These are phyloP conservation scores for Cephus pygmeus DNA, from an alignment of 2,888 invertebrate species.

Conservation along the genomic window DNA sequence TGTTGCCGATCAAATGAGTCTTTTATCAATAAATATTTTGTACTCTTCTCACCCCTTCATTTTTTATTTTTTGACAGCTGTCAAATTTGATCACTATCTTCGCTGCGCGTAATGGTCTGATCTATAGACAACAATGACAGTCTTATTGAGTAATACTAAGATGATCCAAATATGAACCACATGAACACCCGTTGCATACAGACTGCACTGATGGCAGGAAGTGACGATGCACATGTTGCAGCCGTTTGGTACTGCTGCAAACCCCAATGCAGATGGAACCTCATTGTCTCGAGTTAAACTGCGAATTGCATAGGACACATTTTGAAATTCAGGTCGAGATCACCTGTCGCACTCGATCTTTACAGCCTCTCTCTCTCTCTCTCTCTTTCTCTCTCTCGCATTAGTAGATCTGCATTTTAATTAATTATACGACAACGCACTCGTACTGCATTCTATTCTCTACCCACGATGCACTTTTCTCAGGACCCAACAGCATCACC, in stretches of 20 bases:
- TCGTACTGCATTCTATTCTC: not conserved
- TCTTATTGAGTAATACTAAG: not conserved
- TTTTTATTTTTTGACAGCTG: not conserved
- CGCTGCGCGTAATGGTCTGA: not conserved
- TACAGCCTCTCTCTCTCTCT: not conserved
- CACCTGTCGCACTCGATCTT: not conserved
- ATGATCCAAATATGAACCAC: not conserved
- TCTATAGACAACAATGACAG: not conserved
- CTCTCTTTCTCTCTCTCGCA: no score
- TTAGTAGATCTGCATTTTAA: not conserved
- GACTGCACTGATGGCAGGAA: constrained; percentile 44
- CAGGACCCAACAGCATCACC: not conserved
- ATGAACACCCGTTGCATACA: constrained; percentile 40
- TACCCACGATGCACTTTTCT: not conserved
- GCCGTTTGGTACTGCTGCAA: constrained; percentile 1
- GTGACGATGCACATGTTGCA: constrained; percentile 23
- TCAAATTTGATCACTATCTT: not conserved
- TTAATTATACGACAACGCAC: not conserved
- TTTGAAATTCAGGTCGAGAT: constrained; percentile 4
- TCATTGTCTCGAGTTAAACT: not conserved
- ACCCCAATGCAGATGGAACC: not conserved
- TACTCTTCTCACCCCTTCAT: not conserved
- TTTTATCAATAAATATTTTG: not conserved
- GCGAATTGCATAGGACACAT: not conserved
- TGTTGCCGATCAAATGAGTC: not conserved